Base-by-base conservation (phyloP, 2,113 vertebrate genomes). In the Amblyopsis rosae region DNA sequence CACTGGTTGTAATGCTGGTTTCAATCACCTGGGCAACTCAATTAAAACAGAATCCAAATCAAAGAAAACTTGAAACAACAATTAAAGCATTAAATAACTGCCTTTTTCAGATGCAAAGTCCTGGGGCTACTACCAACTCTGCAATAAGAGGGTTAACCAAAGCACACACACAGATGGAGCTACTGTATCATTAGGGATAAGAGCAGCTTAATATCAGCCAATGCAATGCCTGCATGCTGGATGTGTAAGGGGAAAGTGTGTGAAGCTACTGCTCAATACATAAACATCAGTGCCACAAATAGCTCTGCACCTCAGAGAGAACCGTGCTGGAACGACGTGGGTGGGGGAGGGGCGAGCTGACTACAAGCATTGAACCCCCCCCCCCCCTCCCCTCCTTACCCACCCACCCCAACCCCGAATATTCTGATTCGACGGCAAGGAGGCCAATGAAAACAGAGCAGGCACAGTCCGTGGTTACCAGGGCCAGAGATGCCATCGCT, bases 391-490 rank as follows among this genome's bases (percentile, higher is more conserved):
- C 62, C 62, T 2, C 70, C 78, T 74, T 77, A 73, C n/a, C n/a
- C n/a, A n/a, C n/a, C n/a, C n/a, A n/a, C n/a, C n/a, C n/a, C 69
- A 75, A 69, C 62, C 62, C 64, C 75, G 73, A 86, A 86, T 76
- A 84, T 81, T 75, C 86, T 83, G 57, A 91, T 73, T 82, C 69
- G 85, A 86, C 75, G 79, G 81, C 5, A 70, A 15, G 75, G 74
- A 63, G 73, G 81, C 89, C 90, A 92, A 90, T 86, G 83, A 76
- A 76, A 83, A 71, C 9, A 75, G 48, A 51, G 77, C 66, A 63
- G 59, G 72, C 61, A 65, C 69, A 83, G 81, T 56, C 77, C 80
- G 77, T 15, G n/a, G 93, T 94, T 91, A 90, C 91, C 77, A 91
- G 72, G 85, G 35, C 87, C 58, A 79, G 75, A 83, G 73, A 79